Percentiles rank a stretch among this genome's conserved stretches.
phyloP scores from a whole-genome alignment of 64 coral and sea anemone genomes.

The Hydrozoanthus tunicans region DNA sequence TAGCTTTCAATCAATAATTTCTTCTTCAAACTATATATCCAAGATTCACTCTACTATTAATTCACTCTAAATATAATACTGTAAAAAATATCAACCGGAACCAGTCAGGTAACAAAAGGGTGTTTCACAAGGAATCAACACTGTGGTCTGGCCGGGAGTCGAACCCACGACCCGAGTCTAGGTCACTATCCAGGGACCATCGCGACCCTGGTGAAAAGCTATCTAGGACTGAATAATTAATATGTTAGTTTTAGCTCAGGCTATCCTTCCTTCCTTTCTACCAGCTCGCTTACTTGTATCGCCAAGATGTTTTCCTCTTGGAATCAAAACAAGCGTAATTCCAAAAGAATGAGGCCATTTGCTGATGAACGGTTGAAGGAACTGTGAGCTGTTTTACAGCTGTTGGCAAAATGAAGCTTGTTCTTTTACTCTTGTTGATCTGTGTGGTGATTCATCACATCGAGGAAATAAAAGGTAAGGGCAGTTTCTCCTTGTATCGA shows the following conservation, averaged over 20 bases:
- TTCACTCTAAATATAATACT: no score
- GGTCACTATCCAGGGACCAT: no score
- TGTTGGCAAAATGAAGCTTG: conserved; percentile 54
- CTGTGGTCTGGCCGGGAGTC: no score
- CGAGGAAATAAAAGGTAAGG: conserved; percentile 1
- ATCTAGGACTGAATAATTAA: neutral
- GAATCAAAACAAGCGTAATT: conserved; percentile 52
- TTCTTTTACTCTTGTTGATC: conserved; percentile 19
- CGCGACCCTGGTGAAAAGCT: neutral
- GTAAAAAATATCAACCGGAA: no score
- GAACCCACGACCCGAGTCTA: no score
- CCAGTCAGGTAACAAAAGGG: no score
- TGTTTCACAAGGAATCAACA: no score
- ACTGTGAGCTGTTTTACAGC: conserved; percentile 24
- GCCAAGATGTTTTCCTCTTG: conserved; percentile 32
- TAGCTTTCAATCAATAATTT: no score
- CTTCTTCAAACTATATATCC: no score
- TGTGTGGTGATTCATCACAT: conserved; percentile 40
- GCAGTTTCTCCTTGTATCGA: neutral
- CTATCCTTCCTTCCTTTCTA: neutral
- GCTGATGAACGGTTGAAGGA: conserved; percentile 24
- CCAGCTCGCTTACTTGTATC: conserved; percentile 53
- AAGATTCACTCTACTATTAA: no score
- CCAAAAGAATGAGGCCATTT: conserved; percentile 56
- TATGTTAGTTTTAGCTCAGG: neutral